These are phyloP conservation scores for Drosophila sucinea DNA, from an alignment of 1,140 invertebrate species.

Conservation along the genomic window DNA sequence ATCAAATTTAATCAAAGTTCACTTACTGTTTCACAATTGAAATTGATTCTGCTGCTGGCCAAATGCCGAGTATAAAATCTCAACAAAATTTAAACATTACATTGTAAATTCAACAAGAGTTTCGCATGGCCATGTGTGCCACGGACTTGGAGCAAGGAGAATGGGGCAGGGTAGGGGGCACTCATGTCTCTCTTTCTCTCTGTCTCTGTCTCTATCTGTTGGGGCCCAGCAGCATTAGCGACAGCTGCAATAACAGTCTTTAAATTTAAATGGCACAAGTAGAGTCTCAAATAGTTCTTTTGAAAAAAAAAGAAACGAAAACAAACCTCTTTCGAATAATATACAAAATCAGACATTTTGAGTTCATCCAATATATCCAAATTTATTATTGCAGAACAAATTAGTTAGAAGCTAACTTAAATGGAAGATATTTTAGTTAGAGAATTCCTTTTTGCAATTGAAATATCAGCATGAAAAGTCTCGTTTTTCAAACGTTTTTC, in stretches of 20 bases:
- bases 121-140: constrained; percentile 19
- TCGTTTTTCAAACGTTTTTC: no score
- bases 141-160: background rate
- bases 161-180: background rate
- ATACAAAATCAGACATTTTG: no score
- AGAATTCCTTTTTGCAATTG: no score
- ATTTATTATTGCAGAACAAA: no score
- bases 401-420: no score
- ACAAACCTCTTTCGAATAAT: no score
- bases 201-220: constrained; percentile 15
- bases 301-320: no score
- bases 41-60: constrained; percentile 38
- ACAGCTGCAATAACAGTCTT: constrained; percentile 72
- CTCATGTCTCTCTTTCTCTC: background rate
- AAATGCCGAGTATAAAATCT: constrained; percentile 28
- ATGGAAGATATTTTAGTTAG: no score
- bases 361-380: no score
- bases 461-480: no score
- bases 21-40: constrained; percentile 30
- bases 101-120: constrained; percentile 40
- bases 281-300: no score
- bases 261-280: constrained; percentile 46
- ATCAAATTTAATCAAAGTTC: constrained; percentile 31
- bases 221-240: constrained; percentile 18
- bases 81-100: constrained; percentile 38